Evolutionary conservation across 1,140 invertebrate genomes (phyloP).

Genomic region (Bombus affinis): DNA sequence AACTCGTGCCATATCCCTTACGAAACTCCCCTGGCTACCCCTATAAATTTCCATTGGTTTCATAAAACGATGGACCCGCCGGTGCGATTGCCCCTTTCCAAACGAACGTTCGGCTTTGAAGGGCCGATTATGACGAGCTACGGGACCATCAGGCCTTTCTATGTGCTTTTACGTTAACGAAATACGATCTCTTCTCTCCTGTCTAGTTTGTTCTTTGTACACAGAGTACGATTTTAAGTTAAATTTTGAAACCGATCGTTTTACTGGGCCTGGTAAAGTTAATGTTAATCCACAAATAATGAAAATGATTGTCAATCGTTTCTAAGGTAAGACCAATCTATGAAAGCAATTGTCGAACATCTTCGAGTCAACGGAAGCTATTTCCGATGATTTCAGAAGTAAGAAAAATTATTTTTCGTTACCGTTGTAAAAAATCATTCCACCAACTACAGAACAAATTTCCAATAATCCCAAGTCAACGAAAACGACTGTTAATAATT

Average conservation of each 20-base stretch:
- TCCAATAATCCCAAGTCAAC: background rate
- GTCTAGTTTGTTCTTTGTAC: too few species aligned
- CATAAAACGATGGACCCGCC: constrained; percentile 24
- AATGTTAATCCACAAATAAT: too few species aligned
- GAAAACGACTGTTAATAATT: background rate
- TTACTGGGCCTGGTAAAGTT: too few species aligned
- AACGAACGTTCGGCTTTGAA: background rate
- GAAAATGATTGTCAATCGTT: too few species aligned
- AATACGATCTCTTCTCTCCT: background rate
- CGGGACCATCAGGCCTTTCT: background rate
- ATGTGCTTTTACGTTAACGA: background rate
- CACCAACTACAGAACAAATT: background rate
- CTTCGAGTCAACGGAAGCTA: too few species aligned
- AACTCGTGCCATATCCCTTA: constrained; percentile 30
- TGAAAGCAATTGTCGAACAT: too few species aligned
- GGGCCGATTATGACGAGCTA: background rate
- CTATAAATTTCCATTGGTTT: constrained; percentile 55
- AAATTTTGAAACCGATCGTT: too few species aligned
- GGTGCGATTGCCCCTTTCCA: background rate
- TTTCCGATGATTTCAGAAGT: too few species aligned
- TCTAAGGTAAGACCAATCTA: too few species aligned
- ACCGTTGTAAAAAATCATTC: background rate
- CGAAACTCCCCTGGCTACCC: background rate
- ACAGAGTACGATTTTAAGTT: too few species aligned
- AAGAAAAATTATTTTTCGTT: background rate